Conservation (phyloP, 2,113 vertebrate species). For the Poeciliopsis retropinna region DNA sequence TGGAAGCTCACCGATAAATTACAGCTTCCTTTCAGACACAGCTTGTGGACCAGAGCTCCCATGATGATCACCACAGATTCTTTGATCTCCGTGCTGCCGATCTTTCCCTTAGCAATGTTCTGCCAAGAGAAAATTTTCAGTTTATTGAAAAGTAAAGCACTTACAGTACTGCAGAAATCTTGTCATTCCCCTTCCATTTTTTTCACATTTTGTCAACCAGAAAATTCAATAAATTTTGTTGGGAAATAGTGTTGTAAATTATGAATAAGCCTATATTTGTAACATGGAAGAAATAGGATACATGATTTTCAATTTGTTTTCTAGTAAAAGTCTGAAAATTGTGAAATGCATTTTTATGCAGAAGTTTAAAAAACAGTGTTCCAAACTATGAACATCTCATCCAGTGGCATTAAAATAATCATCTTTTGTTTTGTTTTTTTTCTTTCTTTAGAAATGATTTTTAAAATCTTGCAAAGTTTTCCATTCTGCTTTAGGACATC, state of each 20-base stretch:
- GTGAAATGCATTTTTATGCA: too few species aligned
- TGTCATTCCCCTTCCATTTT: not conserved
- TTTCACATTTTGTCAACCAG: not conserved
- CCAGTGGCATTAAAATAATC: too few species aligned
- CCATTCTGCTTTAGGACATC: not conserved
- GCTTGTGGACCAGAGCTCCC: slow-evolving; percentile 89
- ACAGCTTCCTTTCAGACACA: slow-evolving; percentile 89
- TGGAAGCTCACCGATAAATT: slow-evolving; percentile 86
- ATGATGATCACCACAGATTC: slow-evolving; percentile 92
- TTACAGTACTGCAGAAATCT: not conserved
- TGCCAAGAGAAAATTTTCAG: slow-evolving; percentile 54
- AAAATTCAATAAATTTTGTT: not conserved
- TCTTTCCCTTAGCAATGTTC: slow-evolving; percentile 86
- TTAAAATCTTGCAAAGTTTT: not conserved
- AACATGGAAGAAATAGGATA: not conserved
- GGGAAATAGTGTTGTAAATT: not conserved
- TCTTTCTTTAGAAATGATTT: not conserved
- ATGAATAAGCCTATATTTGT: not conserved
- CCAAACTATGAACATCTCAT: too few species aligned
- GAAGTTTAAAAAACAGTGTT: too few species aligned
- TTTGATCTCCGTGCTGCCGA: slow-evolving; percentile 87
- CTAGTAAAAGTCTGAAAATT: too few species aligned
- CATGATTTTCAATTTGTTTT: too few species aligned
- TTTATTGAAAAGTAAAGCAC: not conserved
- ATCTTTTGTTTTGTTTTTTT: too few species aligned